Base-by-base conservation (phyloP, 2,797 vertebrate genomes). In the Dicrostonyx torquatus region DNA sequence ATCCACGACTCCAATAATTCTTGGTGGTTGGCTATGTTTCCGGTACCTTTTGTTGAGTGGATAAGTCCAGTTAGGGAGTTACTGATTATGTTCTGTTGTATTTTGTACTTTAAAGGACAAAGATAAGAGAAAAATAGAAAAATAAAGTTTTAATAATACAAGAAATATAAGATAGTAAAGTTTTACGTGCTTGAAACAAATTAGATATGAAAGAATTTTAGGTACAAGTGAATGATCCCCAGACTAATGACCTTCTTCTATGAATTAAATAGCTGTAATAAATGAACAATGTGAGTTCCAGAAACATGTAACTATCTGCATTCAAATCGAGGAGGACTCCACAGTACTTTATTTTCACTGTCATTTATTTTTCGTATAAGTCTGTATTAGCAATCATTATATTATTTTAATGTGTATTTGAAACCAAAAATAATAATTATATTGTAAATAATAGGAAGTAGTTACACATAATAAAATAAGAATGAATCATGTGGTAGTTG, bases 161-260 rank as follows among this genome's bases (percentile, higher is more conserved):
- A 72, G 13, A 95, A 76, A 14, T 45, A 6, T 58, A 85, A 34
- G 26, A 83, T 3, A 66, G 72, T 6, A 64, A 34, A 72, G 58
- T 77, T 95, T 95, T 92, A 87, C 40, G 34, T 20, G 62, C 34
- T 68, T 88, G 37, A 68, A 86, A 88, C 22, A 85, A 87, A 90
- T 37, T 87, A 48, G 55, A 5, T 2, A 1, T 37, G 43, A 72
- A 82, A 62, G 29, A 82, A 37, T 34, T 85, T 94, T 80, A 80
- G 14, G 60, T 8, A 4, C 80, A 48, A 15, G 4, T 90, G 31
- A 22, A 8, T 90, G 6, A 12, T 89, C 18, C 50, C 18, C 58
- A 53, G 7, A 31, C 22, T 82, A 24, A 80, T 87, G 31, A 68
- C 86, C 7, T 37, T 86, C 24, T 88, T 15, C 15, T 76, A 40